Evolutionary conservation across 2,888 invertebrate species (phyloP), one percentile per base, ranked within the genome.

Genomic region (Hyles lineata): DNA sequence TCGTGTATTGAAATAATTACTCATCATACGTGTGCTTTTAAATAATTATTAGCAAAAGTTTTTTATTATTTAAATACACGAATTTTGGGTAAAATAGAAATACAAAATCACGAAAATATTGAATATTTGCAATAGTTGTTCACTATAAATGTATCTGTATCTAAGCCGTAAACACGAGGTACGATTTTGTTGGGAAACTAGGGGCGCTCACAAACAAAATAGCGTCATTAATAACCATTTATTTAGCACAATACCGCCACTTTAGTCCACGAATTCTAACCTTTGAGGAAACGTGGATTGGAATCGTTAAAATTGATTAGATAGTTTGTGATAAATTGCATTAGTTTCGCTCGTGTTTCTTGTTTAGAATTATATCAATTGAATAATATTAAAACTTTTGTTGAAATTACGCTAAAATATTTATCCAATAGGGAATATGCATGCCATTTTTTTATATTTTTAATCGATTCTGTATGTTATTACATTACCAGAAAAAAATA

Each of bases 141-240:
- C 21, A 43, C 15, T 21, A 4, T n/a, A 67, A 67, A 67, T 67
- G 50, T 50, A 15, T 50, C 23, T 17, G 21, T 43, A 23, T 67
- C 2, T 67, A 23, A 67, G 23, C 23, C 17, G 4, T 43, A 63
- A 63, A 67, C 23, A 23, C 21, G 43, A 43, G 43, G 32, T 17
- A 63, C 23, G 50, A 67, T 67, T 67, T 21, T 50, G 67, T 67
- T 23, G 23, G 67, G 86, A 85, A 89, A 91, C 88, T 88, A 87
- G 87, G 87, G 88, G 85, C 89, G 91, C 89, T 92, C 86, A 84
- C 89, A 17, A 23, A 50, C 67, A 67, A 67, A 67, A 67, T 67
- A 50, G 50, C 50, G 90, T 93, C 92, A 93, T 94, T 94, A 94
- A 94, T 94, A 93, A 94, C 92, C 92, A 94, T 94, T 93, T 93